Conservation (phyloP, 2,113 vertebrate species). For the Sinocyclocheilus maitianheensis region DNA sequence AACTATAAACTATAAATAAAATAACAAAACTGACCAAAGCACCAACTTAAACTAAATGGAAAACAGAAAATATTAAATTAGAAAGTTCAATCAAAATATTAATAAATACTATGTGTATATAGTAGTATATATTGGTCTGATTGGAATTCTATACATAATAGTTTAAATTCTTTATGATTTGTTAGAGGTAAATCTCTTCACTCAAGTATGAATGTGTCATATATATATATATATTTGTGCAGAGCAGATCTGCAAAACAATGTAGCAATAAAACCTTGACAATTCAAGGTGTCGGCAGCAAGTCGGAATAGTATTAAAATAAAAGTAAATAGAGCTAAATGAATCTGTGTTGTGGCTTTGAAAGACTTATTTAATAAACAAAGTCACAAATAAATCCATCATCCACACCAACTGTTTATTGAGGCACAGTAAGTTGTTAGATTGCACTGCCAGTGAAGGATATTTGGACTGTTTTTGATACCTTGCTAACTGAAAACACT, state of each 20-base stretch:
- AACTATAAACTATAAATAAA: too few relatives aligned
- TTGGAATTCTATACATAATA: not conserved
- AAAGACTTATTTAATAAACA: not conserved
- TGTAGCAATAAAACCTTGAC: not conserved
- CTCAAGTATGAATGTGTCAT: not conserved
- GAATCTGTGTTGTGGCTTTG: not conserved
- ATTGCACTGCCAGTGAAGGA: not conserved
- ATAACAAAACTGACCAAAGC: too few relatives aligned
- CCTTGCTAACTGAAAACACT: not conserved
- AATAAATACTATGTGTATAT: too few relatives aligned
- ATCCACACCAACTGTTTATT: conserved; percentile 19
- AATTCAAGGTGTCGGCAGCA: not conserved
- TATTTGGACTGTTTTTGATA: not conserved
- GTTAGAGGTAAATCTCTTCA: not conserved
- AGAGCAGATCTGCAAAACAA: not conserved
- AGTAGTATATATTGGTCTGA: not conserved
- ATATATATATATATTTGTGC: too few relatives aligned
- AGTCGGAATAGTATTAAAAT: not conserved
- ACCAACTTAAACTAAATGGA: too few relatives aligned
- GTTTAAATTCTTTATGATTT: not conserved
- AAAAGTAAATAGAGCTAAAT: not conserved
- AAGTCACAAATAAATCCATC: not conserved
- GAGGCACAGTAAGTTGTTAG: not conserved
- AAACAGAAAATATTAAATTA: too few relatives aligned
- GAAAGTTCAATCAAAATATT: too few relatives aligned